Percentiles rank a stretch among this genome's conserved stretches.
phyloP scores from a whole-genome alignment of 2,113 vertebrate species.

The Sminthopsis crassicaudata region DNA sequence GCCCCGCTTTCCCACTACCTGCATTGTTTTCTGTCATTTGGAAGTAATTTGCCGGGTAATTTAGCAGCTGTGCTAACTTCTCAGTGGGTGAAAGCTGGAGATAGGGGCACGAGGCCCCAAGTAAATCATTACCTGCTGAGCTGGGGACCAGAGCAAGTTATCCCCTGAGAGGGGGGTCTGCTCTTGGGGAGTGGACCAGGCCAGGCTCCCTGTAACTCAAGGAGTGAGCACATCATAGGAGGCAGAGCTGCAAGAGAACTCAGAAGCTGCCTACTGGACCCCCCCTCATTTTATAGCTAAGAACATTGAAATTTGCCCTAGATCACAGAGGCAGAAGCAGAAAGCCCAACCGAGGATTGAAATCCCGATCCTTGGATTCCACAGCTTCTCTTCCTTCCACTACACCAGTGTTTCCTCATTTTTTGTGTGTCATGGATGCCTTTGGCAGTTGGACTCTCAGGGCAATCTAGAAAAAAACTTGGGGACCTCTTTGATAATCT shows the following conservation, averaged over 20 bases:
- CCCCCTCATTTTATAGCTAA: background rate
- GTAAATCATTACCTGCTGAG: background rate
- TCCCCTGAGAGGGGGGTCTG: background rate
- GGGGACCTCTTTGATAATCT: background rate
- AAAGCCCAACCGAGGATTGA: background rate
- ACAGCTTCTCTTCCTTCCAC: background rate
- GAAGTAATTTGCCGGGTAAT: conserved; percentile 16
- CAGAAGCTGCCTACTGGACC: background rate
- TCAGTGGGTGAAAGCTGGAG: conserved; percentile 3
- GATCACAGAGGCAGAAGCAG: background rate
- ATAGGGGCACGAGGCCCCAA: background rate
- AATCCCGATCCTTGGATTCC: background rate
- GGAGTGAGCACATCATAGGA: background rate
- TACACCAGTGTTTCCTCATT: background rate
- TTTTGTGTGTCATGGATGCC: background rate
- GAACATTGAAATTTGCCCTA: background rate
- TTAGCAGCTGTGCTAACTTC: conserved; percentile 12
- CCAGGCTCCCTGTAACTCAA: background rate
- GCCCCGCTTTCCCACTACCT: background rate
- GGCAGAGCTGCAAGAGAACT: background rate
- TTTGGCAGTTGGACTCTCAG: background rate
- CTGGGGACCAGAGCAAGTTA: background rate
- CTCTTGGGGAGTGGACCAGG: background rate
- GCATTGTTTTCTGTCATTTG: conserved; percentile 26
- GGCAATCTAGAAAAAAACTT: background rate